Evolutionary conservation across 2,113 vertebrate genomes (phyloP).

Genomic region (Forbesichthys papilliferus): DNA sequence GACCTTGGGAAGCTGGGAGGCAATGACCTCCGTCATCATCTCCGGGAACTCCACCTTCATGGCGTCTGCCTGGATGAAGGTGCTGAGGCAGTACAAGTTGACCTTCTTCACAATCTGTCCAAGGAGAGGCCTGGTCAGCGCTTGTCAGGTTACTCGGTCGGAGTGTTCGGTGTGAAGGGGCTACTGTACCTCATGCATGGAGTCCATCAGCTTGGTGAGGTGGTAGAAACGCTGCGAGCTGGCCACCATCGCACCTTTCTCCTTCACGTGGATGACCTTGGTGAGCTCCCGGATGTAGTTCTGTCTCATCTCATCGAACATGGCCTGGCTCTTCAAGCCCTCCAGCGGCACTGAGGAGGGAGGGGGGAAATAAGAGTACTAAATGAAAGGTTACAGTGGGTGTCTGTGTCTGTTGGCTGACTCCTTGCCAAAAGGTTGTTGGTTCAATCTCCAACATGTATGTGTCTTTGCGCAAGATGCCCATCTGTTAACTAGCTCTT

Average conservation of each 20-base stretch:
- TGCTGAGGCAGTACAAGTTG: conserved; percentile 95
- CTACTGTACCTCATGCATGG: conserved; percentile 88
- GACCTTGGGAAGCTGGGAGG: conserved; percentile 95
- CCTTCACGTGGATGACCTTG: conserved; percentile 87
- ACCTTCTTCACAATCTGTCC: conserved; percentile 95
- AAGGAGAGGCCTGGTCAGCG: conserved; percentile 17
- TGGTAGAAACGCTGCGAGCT: conserved; percentile 95
- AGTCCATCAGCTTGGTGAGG: conserved; percentile 94
- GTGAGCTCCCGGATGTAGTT: conserved; percentile 93
- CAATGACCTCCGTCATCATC: conserved; percentile 99
- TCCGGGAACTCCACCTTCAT: conserved; percentile 96
- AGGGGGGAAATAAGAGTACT: not conserved
- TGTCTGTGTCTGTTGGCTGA: too few relatives aligned
- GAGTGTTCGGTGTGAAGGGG: not conserved
- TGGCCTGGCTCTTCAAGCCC: conserved; percentile 90
- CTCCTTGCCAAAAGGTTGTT: too few relatives aligned
- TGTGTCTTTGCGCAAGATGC: too few relatives aligned
- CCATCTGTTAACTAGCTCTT: too few relatives aligned
- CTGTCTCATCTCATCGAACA: conserved; percentile 96
- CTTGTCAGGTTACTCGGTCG: not conserved
- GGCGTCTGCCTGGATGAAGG: conserved; percentile 93
- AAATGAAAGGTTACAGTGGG: too few relatives aligned
- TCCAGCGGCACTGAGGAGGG: conserved; percentile 88
- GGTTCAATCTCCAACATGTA: too few relatives aligned
- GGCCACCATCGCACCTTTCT: conserved; percentile 83